Evolutionary conservation across 1,140 invertebrate genomes (phyloP).

Genomic region (Homalodisca vitripennis): DNA sequence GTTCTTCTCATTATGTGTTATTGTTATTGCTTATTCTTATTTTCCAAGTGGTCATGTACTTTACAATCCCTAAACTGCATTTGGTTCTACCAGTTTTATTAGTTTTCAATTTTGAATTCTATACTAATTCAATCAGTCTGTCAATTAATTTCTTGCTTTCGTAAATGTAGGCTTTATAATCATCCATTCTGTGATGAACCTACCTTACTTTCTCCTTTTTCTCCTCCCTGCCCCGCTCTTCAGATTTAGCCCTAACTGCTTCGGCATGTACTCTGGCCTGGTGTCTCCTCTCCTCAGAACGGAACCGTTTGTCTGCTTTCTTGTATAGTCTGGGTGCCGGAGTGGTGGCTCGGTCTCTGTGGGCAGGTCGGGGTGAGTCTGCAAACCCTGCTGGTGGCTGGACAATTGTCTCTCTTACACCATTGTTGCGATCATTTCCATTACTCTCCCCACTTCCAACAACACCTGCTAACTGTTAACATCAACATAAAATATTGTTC

Average conservation of each 20-base stretch:
- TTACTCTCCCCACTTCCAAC: constrained; percentile 40
- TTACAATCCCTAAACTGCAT: too few species aligned
- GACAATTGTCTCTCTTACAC: constrained; percentile 64
- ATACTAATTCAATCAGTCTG: too few species aligned
- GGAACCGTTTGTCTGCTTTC: constrained; percentile 76
- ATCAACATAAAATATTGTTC: not conserved
- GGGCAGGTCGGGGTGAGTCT: constrained; percentile 67
- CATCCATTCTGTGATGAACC: not conserved
- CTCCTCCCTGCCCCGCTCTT: constrained; percentile 72
- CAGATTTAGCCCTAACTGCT: constrained; percentile 56
- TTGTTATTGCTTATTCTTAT: too few species aligned
- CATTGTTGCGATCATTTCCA: not conserved
- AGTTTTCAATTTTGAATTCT: too few species aligned
- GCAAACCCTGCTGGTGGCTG: constrained; percentile 84
- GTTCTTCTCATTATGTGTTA: too few species aligned
- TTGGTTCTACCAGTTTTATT: too few species aligned
- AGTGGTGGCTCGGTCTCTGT: constrained; percentile 41
- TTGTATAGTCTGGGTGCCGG: constrained; percentile 64
- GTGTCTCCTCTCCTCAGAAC: constrained; percentile 66
- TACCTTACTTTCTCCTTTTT: constrained; percentile 59
- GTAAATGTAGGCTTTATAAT: too few species aligned
- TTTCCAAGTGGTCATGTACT: too few species aligned
- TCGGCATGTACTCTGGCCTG: constrained; percentile 37
- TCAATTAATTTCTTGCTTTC: too few species aligned
- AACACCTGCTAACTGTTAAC: constrained; percentile 44